Evolutionary conservation across 2,888 invertebrate genomes (phyloP).

Genomic region (Cyclophora punctaria): DNA sequence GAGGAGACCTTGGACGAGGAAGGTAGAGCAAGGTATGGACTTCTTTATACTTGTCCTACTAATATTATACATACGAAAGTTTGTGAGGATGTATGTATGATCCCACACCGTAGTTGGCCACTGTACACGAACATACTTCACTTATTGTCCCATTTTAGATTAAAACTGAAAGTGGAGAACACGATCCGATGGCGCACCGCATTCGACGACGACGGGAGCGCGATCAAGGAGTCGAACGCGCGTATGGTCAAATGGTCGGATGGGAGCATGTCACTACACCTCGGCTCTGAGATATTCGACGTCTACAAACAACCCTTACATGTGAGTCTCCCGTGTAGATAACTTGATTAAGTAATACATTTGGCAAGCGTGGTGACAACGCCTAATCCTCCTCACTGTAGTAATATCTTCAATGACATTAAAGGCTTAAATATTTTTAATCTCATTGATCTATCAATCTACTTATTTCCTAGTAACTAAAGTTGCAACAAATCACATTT

Average conservation of each 20-base stretch:
- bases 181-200: conserved; percentile 95
- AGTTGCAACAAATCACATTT: too few species aligned
- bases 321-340: conserved; percentile 43
- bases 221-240: conserved; percentile 93
- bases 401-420: too few species aligned
- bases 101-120: too few species aligned
- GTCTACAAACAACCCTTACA: conserved; percentile 95
- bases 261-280: conserved; percentile 96
- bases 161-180: conserved; percentile 96
- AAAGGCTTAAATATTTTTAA: too few species aligned
- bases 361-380: too few species aligned
- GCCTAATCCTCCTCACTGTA: too few species aligned
- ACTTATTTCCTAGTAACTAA: too few species aligned
- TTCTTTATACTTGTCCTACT: neutral
- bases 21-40: conserved; percentile 85
- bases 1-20: conserved; percentile 98
- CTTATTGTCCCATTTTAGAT: conserved; percentile 57
- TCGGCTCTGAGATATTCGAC: conserved; percentile 98
- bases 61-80: neutral
- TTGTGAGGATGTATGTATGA: neutral
- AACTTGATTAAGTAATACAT: too few species aligned
- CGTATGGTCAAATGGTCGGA: conserved; percentile 98
- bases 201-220: conserved; percentile 87
- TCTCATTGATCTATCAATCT: too few species aligned
- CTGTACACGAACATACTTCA: neutral